Conservation (phyloP, 2,113 vertebrate species). For the Pseudonaja textilis region DNA sequence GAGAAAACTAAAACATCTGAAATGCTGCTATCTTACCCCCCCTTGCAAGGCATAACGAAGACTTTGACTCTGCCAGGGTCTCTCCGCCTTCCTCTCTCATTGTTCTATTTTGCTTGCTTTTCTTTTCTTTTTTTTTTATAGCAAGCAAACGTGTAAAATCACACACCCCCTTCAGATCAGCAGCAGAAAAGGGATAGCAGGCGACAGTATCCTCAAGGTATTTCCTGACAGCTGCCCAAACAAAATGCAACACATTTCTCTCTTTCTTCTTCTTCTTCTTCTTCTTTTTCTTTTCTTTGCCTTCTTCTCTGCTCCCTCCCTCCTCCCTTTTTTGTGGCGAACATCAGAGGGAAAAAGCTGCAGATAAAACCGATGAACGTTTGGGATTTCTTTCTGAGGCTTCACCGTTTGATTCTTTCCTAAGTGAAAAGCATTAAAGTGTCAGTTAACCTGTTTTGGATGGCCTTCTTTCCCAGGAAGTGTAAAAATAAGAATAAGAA, state of each 20-base stretch:
- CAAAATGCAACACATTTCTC: not conserved
- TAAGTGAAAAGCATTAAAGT: slow-evolving; percentile 16
- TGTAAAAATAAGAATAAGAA: not conserved
- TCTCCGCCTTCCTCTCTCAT: not conserved
- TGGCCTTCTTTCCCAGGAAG: not conserved
- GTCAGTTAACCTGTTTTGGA: slow-evolving; percentile 6
- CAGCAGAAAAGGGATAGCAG: not conserved
- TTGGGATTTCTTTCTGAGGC: slow-evolving; percentile 17
- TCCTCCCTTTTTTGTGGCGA: not conserved
- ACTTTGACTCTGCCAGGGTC: not conserved
- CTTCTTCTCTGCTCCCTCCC: not conserved
- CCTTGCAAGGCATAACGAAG: not conserved
- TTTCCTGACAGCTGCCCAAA: slow-evolving; percentile 24
- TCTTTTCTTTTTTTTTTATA: not conserved
- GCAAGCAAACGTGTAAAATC: not conserved
- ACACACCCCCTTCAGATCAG: not conserved
- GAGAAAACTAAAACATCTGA: not conserved
- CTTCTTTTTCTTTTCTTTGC: not conserved
- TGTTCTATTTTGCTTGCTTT: not conserved
- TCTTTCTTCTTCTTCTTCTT: too few species aligned
- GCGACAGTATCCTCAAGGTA: not conserved
- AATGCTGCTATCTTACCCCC: not conserved
- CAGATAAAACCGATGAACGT: slow-evolving; percentile 20
- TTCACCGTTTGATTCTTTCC: not conserved
- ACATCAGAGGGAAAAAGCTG: slow-evolving; percentile 20